These are phyloP conservation scores for Lithophane ornitopus DNA, from an alignment of 2,888 invertebrate species.

Conservation along the genomic window DNA sequence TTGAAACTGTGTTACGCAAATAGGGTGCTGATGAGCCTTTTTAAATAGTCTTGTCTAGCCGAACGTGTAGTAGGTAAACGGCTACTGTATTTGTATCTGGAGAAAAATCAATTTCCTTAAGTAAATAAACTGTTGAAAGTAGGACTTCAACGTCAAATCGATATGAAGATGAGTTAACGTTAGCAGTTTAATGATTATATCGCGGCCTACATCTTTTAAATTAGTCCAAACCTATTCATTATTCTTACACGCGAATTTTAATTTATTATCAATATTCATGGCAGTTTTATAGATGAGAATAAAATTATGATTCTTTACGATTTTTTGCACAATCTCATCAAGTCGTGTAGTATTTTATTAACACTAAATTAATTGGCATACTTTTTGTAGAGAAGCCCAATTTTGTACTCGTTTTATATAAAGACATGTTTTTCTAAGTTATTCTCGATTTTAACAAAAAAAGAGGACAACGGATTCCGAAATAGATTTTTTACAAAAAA, in stretches of 20 bases:
- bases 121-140: slow-evolving; percentile 8
- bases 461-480: slow-evolving; percentile 5
- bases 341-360: slow-evolving; percentile 18
- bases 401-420: slow-evolving; percentile 8
- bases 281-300: slow-evolving; percentile 42
- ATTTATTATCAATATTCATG: slow-evolving; percentile 33
- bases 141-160: slow-evolving; percentile 3
- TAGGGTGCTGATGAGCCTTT: background rate
- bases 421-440: background rate
- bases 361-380: slow-evolving; percentile 26
- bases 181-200: slow-evolving; percentile 11
- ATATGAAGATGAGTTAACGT: background rate
- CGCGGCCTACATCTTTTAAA: slow-evolving; percentile 34
- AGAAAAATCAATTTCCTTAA: slow-evolving; percentile 2
- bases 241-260: slow-evolving; percentile 21
- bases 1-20: background rate
- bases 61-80: background rate
- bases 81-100: slow-evolving; percentile 6
- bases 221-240: slow-evolving; percentile 28
- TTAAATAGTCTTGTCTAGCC: slow-evolving; percentile 17
- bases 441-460: slow-evolving; percentile 1
- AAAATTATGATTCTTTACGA: slow-evolving; percentile 23
- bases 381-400: slow-evolving; percentile 15
- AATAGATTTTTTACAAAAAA: background rate
- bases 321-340: slow-evolving; percentile 36